These are phyloP conservation scores for Psettodes erumei DNA, from an alignment of 2,113 vertebrate genomes.

Conservation along the genomic window DNA sequence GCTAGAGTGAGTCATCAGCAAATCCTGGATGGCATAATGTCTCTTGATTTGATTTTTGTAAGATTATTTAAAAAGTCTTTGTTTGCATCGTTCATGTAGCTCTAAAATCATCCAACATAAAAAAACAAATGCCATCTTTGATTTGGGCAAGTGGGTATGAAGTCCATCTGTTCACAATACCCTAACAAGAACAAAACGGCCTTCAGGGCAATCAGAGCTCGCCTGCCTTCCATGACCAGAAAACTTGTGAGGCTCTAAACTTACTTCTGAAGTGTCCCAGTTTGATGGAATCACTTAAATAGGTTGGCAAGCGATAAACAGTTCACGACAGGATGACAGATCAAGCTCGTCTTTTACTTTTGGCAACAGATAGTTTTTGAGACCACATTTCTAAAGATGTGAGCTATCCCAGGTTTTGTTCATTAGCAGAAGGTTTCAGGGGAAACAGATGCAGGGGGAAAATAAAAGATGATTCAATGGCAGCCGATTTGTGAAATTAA, in stretches of 20 bases:
- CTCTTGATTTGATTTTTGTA: conserved; percentile 64
- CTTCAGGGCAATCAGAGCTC: conserved; percentile 68
- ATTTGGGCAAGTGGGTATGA: conserved; percentile 67
- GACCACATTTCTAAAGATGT: conserved; percentile 64
- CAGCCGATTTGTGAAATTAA: conserved; percentile 47
- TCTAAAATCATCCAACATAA: conserved; percentile 69
- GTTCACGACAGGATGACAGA: conserved; percentile 65
- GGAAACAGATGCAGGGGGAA: conserved; percentile 56
- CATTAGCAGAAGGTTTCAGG: conserved; percentile 65
- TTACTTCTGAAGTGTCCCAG: conserved; percentile 71
- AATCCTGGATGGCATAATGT: conserved; percentile 49
- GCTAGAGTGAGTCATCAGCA: conserved; percentile 61
- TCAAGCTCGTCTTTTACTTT: conserved; percentile 66
- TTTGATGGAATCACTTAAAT: conserved; percentile 76
- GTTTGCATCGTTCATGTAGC: conserved; percentile 57
- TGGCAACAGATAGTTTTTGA: conserved; percentile 61
- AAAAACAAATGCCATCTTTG: conserved; percentile 75
- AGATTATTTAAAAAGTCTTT: conserved; percentile 64
- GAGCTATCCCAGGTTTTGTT: conserved; percentile 66
- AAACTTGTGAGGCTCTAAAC: conserved; percentile 64
- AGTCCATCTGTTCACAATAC: conserved; percentile 80
- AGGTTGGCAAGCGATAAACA: conserved; percentile 75
- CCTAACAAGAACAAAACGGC: conserved; percentile 75
- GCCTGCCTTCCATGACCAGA: conserved; percentile 61
- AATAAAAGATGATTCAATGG: conserved; percentile 51